Conservation (phyloP, 2,888 invertebrate genomes). For the Polymixis lichenea region DNA sequence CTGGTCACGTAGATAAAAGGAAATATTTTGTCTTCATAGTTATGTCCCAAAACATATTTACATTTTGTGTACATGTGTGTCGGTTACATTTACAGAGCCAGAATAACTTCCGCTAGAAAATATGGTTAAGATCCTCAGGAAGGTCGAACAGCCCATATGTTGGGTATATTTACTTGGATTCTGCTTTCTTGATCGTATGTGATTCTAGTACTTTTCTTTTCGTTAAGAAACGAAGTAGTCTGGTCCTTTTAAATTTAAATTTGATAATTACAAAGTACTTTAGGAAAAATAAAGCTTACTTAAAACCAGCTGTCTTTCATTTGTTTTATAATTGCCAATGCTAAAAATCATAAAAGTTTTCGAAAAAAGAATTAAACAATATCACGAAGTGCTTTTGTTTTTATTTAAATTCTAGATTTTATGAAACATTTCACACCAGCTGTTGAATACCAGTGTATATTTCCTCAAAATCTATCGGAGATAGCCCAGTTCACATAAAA, state of each 20-base stretch:
- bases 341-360: background rate
- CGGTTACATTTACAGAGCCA: conserved; percentile 23
- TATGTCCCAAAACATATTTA: conserved; percentile 23
- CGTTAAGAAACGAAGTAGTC: background rate
- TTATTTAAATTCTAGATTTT: background rate
- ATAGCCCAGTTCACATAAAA: conserved; percentile 11
- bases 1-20: conserved; percentile 5
- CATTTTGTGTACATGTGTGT: conserved; percentile 22
- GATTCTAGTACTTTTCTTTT: background rate
- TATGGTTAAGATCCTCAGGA: conserved; percentile 30
- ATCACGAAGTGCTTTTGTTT: background rate
- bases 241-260: background rate
- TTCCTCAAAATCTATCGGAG: conserved; percentile 4
- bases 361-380: background rate
- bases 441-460: background rate
- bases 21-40: conserved; percentile 23
- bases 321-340: background rate
- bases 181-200: background rate
- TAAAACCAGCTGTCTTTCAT: background rate
- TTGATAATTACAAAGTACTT: background rate
- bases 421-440: background rate
- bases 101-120: conserved; percentile 36
- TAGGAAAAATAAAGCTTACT: background rate
- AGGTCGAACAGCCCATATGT: background rate
- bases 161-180: conserved; percentile 22